Conservation (phyloP, 2,888 invertebrate species). For the Petrolisthes manimaculis region DNA sequence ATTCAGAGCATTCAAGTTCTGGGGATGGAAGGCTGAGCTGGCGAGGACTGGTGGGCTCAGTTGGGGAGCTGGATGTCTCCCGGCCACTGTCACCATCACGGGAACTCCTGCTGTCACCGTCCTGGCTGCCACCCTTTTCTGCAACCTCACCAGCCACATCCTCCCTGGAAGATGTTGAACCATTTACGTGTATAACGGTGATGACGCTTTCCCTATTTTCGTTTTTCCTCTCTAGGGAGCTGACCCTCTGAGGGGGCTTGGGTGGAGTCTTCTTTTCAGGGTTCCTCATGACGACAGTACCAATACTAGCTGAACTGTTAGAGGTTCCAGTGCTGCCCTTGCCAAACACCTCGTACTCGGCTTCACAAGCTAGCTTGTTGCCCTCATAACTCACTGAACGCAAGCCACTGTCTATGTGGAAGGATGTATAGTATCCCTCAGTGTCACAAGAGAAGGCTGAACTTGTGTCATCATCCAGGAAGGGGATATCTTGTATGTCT, state of each 20-base stretch:
- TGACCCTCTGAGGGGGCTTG: slow-evolving; percentile 66
- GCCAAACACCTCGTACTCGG: slow-evolving; percentile 91
- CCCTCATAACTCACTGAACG: slow-evolving; percentile 71
- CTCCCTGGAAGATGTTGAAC: slow-evolving; percentile 61
- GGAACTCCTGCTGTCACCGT: slow-evolving; percentile 73
- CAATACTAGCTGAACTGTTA: slow-evolving; percentile 88
- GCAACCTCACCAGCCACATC: slow-evolving; percentile 74
- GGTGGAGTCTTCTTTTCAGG: slow-evolving; percentile 66
- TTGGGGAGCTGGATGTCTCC: slow-evolving; percentile 84
- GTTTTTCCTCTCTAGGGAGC: slow-evolving; percentile 64
- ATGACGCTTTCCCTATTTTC: slow-evolving; percentile 65
- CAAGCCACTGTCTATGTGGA: slow-evolving; percentile 95
- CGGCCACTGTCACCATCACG: slow-evolving; percentile 81
- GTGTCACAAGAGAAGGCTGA: slow-evolving; percentile 96
- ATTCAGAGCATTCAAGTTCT: slow-evolving; percentile 80
- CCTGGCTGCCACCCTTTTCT: slow-evolving; percentile 71
- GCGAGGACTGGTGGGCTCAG: slow-evolving; percentile 70
- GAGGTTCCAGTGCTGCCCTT: slow-evolving; percentile 91
- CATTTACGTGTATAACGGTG: slow-evolving; percentile 66
- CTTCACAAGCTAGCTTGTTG: slow-evolving; percentile 79
- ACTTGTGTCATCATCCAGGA: slow-evolving; percentile 82
- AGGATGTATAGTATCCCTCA: slow-evolving; percentile 97
- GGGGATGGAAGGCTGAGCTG: slow-evolving; percentile 68
- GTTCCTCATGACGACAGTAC: slow-evolving; percentile 70
- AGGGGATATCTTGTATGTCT: slow-evolving; percentile 65